A percentile compares a stretch with the other conserved stretches of the same genome.
These are phyloP conservation scores for Deroplatys truncata DNA, from an alignment of 2,888 invertebrate species.

Conservation along the genomic window DNA sequence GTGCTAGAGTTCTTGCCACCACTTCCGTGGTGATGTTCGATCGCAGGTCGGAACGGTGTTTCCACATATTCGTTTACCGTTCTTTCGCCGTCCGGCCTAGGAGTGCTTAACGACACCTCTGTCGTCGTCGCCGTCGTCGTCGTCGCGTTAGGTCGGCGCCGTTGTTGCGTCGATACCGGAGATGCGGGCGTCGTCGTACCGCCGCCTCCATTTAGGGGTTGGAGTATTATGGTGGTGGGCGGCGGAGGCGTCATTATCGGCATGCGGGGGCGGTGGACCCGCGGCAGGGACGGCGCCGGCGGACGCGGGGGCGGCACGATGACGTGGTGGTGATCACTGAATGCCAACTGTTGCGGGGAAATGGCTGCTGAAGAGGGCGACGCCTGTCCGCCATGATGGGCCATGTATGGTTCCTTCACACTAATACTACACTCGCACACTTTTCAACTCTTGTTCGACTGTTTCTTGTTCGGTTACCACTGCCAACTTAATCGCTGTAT, in stretches of 20 bases:
- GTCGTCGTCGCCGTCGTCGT: not conserved
- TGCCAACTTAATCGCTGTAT: not conserved
- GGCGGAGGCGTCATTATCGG: conserved; percentile 38
- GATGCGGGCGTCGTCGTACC: conserved; percentile 52
- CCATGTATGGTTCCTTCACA: conserved; percentile 24
- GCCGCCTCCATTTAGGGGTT: conserved; percentile 43
- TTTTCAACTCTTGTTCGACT: not conserved
- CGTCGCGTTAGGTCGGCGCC: conserved; percentile 1
- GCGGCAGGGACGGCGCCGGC: conserved; percentile 16
- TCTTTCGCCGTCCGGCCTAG: conserved; percentile 82
- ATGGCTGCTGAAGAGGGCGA: conserved; percentile 13
- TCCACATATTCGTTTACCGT: conserved; percentile 92
- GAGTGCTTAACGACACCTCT: conserved; percentile 56
- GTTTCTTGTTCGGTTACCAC: not conserved
- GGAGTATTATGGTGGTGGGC: conserved; percentile 37
- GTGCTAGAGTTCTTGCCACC: conserved; percentile 34
- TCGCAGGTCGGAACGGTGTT: conserved; percentile 65
- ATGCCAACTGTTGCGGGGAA: not conserved
- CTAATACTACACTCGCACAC: not conserved
- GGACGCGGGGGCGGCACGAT: conserved; percentile 32
- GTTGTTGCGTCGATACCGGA: conserved; percentile 35
- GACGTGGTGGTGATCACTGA: not conserved
- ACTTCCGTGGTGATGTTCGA: conserved; percentile 38
- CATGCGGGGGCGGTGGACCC: conserved; percentile 29
- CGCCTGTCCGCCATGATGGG: conserved; percentile 30